These are phyloP conservation scores for Cyanistes caeruleus DNA, from an alignment of 2,113 vertebrate genomes.

Conservation along the genomic window DNA sequence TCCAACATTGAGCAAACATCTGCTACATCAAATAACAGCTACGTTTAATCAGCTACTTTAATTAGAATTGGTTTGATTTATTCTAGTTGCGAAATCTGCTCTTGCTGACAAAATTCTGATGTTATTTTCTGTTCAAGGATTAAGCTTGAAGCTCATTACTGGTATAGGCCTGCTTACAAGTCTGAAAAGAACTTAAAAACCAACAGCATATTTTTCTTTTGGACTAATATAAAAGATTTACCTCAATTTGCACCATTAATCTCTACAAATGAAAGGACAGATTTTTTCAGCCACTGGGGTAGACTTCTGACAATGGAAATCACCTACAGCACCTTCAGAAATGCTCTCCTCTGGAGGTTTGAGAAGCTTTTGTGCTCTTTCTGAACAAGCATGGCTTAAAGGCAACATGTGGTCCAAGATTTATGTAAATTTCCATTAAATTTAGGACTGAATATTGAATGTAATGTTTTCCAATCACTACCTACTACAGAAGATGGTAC, in stretches of 20 bases:
- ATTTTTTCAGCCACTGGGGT: neutral
- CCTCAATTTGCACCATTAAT: neutral
- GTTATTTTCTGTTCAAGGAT: neutral
- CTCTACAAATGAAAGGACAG: neutral
- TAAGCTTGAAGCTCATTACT: neutral
- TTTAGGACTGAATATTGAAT: conserved; percentile 1
- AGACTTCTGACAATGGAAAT: neutral
- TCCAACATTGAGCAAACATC: neutral
- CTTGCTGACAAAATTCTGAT: neutral
- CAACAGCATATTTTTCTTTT: neutral
- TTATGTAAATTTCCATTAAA: neutral
- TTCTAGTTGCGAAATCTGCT: neutral
- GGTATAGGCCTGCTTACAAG: neutral
- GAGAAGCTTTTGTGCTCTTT: neutral
- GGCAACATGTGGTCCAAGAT: neutral
- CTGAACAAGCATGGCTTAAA: neutral
- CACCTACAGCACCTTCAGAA: neutral
- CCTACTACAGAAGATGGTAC: neutral
- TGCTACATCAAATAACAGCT: neutral
- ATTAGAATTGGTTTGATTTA: neutral
- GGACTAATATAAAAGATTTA: neutral
- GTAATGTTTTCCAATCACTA: neutral
- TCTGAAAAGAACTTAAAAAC: neutral
- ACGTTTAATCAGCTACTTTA: neutral
- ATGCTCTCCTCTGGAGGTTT: neutral